Percentiles rank a stretch among this genome's conserved stretches.
Conservation (phyloP, 2,888 invertebrate species). For the Drosophila anomelani region DNA sequence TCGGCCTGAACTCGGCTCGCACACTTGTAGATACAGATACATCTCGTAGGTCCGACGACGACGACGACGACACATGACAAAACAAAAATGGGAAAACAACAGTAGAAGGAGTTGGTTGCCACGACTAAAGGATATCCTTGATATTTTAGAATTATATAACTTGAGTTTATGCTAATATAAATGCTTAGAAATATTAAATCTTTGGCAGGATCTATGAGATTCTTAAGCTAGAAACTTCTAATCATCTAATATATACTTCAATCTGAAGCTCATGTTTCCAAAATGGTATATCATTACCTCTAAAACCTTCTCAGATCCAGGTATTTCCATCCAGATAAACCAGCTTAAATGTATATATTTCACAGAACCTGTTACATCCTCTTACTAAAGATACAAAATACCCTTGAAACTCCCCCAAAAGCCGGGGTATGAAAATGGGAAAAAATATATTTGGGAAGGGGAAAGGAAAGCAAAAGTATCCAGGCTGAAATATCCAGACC, state of each 20-base stretch:
- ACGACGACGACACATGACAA: slow-evolving; percentile 57
- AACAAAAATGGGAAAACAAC: slow-evolving; percentile 31
- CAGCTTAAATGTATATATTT: slow-evolving; percentile 5
- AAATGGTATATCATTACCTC: neutral
- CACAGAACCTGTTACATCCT: slow-evolving; percentile 5
- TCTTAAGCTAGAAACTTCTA: neutral
- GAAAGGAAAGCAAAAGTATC: slow-evolving; percentile 37
- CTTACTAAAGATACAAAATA: neutral
- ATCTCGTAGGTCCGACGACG: slow-evolving; percentile 37
- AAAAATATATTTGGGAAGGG: slow-evolving; percentile 8
- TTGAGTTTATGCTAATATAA: too few species aligned
- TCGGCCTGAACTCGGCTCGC: slow-evolving; percentile 29
- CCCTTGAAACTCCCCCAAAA: neutral
- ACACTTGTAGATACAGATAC: slow-evolving; percentile 53
- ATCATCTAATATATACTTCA: neutral
- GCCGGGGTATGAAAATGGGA: slow-evolving; percentile 1
- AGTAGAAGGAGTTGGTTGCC: neutral
- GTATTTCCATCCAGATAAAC: neutral
- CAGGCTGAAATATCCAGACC: slow-evolving; percentile 50
- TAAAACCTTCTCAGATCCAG: too few species aligned
- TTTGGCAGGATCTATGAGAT: neutral
- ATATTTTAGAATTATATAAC: neutral
- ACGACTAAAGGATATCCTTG: neutral
- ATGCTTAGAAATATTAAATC: too few species aligned
- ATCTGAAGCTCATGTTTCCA: neutral